Base-by-base conservation (phyloP, 2,797 vertebrate species). In the Apogon hyalosoma region DNA sequence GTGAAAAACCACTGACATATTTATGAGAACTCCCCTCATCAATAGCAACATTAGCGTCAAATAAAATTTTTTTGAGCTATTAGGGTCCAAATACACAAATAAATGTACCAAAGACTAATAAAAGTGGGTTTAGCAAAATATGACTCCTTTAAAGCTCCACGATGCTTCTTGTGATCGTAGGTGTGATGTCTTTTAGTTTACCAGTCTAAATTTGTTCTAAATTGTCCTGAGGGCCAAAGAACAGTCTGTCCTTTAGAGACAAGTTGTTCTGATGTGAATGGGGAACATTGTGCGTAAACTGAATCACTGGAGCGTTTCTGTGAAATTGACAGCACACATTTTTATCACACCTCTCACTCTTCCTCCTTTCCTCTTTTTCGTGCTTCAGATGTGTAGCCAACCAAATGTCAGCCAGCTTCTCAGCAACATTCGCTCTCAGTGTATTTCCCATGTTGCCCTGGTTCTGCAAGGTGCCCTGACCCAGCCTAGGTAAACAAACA, bases 381-480 rank as follows among this genome's bases (percentile, higher is more conserved):
- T 1, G 74, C 16, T 70, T 59, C 86, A 99, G 98, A 96, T 99
- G 92, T 99, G 97, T 93, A 98, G 96, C 94, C 97, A 98, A 94
- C 97, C 96, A 67, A 94, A 95, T 79, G 96, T 97, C 75, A 98
- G 97, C 93, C 98, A 98, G 93, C 95, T 99, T 88, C 95, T 99
- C 90, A 97, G 98, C 93, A 99, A 98, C 95, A 95, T 99, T 92
- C 96, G 98, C 76, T 98, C 98, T 7, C 98, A 99, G 92, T 99
- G 98, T 93, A 98, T 99, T 88, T 99, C 96, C 63, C 97, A 99
- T 8, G 95, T 97, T 63, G 96, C 97, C 61, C 90, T 99, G 80
- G 96, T 99, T 77, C 94, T 99, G 7, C 98, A 99, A 85, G 98
- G 98, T 52, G 90, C 95, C 69, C 88, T 99, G 55, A 99, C 98